Base-by-base conservation (phyloP, 2,888 invertebrate genomes). In the Mimas tiliae region DNA sequence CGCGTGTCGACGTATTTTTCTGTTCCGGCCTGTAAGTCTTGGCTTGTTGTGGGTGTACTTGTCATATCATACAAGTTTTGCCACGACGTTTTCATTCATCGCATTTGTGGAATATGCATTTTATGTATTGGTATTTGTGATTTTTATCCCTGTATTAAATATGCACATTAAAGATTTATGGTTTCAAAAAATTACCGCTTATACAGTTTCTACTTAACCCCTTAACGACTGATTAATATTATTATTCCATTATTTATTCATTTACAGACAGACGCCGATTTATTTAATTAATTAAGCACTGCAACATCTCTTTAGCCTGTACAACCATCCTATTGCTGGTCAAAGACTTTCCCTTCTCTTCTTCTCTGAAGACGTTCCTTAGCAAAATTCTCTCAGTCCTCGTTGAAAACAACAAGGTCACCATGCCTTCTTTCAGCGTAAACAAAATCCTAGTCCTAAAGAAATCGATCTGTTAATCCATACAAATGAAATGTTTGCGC, bases 1-100 rank as follows among this genome's bases (percentile, higher is more conserved):
- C 55, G 16, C 33, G 38, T 16, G 55, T 55, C 38, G 55, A 38
- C 55, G 16, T 38, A 55, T 55, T 55, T 55, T 55, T 55, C 55
- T n/a, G 55, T 38, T 55, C 55, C 38, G 16, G 55, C 38, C 48
- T 27, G 27, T 27, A 55, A 38, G 55, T 55, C 55, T 55, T 55
- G 55, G 34, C 55, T 38, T 55, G 55, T 55, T 34, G 55, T 11
- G 27, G 33, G 55, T 16, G 34, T 55, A 38, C 8, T 55, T 16
- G 55, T 48, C 16, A 16, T 34, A n/a, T 55, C 55, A 55, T 38
- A 38, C 34, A 19, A 48, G 33, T 64, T 42, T 45, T 3, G 27
- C 27, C 65, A 34, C 55, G 16, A 47, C 12, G 33, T 55, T 65
- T 27, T 27, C 2, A 3, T 65, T 65, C 55, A 55, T 55, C 33